Evolutionary conservation across 2,888 invertebrate species (phyloP), one percentile per base, ranked within the genome.

Genomic region (Rambutsinella grinnellia): DNA sequence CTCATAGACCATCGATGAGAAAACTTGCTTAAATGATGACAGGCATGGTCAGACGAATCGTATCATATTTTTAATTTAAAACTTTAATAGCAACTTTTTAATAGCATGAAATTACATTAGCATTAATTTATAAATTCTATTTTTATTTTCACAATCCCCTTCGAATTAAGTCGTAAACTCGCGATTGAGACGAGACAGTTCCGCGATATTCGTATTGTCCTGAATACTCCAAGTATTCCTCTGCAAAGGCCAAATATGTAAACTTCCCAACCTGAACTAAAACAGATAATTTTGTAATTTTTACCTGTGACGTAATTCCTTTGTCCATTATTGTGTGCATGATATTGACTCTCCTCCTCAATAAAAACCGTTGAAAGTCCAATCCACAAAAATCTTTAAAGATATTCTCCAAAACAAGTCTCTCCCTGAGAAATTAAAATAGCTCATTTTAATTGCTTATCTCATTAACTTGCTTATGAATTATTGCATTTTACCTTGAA

Each of bases 351-450:
- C 82, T 53, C 13, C 82, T 61, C n/a, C 60, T 69, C 80, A 77
- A 82, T 17, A 81, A 46, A 53, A 81, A 82, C 15, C 81, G 66
- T 24, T 82, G 77, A 60, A 80, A 82, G 53, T 82, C 82, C 10
- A 81, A 8, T 2, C 81, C 77, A 24, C 78, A 54, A 54, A 82
- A 19, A 28, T 80, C 75, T 57, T 82, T 82, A 46, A 81, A 66
- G 17, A 80, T 57, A 19, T 81, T 67, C 5, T 77, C 69, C 53
- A 81, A 1, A 8, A 79, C 47, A 8, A 70, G 21, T 6, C 60
- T 66, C n/a, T 79, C 71, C 27, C 77, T 77, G 13, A 10, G 28
- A 19, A n/a, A n/a, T 13, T 53, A 21, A 13, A 13, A 13, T 6
- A 53, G 19, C 6, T 13, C n/a, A n/a, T n/a, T n/a, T n/a, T n/a